Evolutionary conservation across 2,113 vertebrate species (phyloP).

Genomic region (Chiloscyllium plagiosum): DNA sequence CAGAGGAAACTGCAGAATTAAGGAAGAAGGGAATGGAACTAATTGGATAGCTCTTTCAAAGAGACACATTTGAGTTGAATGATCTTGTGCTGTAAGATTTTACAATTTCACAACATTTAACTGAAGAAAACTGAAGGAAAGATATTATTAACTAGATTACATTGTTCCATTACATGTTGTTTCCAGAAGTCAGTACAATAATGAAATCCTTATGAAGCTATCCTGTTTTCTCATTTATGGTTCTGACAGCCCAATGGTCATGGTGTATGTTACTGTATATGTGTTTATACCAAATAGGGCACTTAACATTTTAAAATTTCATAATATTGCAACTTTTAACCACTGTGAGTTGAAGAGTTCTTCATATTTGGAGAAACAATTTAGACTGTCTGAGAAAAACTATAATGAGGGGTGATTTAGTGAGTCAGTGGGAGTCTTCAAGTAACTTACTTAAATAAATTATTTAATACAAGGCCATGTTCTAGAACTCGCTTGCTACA

Average conservation of each 20-base stretch:
- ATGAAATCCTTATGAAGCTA: background rate
- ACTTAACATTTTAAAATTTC: background rate
- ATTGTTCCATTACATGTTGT: background rate
- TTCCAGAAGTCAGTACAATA: background rate
- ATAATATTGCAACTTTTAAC: background rate
- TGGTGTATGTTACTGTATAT: background rate
- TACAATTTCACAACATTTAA: background rate
- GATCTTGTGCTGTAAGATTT: background rate
- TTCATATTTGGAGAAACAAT: background rate
- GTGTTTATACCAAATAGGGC: background rate
- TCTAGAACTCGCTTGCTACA: too few species aligned
- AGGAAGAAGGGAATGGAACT: background rate
- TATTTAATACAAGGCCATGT: background rate
- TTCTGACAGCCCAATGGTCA: background rate
- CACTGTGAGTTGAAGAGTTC: background rate
- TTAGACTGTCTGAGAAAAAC: background rate
- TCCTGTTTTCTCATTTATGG: background rate
- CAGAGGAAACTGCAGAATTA: background rate
- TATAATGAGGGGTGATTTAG: background rate
- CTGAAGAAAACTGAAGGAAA: background rate
- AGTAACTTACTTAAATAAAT: background rate
- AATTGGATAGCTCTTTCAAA: background rate
- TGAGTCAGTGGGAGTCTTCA: background rate
- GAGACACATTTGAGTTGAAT: background rate
- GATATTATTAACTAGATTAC: background rate